Evolutionary conservation across 2,113 vertebrate genomes (phyloP), one percentile per base, ranked within the genome.

Genomic region (Phrynocephalus versicolor): DNA sequence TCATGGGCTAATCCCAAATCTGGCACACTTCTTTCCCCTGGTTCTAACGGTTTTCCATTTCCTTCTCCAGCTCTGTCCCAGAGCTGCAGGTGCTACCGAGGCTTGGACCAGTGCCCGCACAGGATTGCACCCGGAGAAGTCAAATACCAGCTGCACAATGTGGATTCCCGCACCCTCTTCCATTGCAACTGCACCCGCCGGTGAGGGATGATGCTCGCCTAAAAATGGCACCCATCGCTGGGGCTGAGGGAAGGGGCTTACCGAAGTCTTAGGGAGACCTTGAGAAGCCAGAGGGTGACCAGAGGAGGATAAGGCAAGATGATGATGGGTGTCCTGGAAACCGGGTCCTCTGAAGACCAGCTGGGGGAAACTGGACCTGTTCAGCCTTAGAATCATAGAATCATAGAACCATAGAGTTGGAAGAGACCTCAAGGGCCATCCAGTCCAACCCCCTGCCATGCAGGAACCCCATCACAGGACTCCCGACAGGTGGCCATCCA

Each of bases 141-240:
- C 85, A 97, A 92, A 89, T 97, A 96, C 71, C 95, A 97, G 41
- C 90, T 98, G 83, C 84, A 85, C 78, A 98, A 98, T 7, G 0
- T 1, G 0, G 95, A 95, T 60, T 45, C 1, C 0, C 67, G 7
- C 27, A 96, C 88, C 0, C 93, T 98, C 62, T 97, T 97, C 85
- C 97, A 97, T 93, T 98, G 98, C 92, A 96, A 96, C 89, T 98
- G 98, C 18, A 98, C 96, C 0, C 79, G 1, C 87, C 97, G 97
- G 98, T 98, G 35, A 19, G 93, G 65, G 69, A 6, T 7, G 6
- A 27, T 0, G 57, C 81, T 25, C 33, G 8, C 3, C 25, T 39
- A 21, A 12, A 4, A 2, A 37, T 21, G 25, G 25, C 82, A 58
- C 82, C 35, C 2, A 10, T 21, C 37, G 3, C 15, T 12, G 45